Base-by-base conservation (phyloP, 2,888 invertebrate species). In the Pyrrhia umbra region DNA sequence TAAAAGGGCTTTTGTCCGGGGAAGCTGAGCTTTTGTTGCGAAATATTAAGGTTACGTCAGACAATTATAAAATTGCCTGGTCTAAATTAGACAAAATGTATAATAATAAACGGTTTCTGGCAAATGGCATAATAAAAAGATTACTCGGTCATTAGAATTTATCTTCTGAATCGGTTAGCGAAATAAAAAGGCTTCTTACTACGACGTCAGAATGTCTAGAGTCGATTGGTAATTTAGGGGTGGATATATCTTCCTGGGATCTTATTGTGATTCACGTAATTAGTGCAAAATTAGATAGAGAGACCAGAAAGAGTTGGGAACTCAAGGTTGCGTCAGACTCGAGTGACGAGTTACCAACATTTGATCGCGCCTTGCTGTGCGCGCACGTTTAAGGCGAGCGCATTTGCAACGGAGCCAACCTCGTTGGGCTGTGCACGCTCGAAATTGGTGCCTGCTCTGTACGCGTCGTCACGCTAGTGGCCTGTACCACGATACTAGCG, bases 1-100 rank as follows among this genome's bases (percentile, higher is more conserved):
- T 81, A 3, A 81, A 78, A 10, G 55, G 61, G 0, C 40, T 73
- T 43, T 16, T 78, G 8, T 37, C 61, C 0, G 79, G 78, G 2
- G 81, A 82, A 18, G 79, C 78, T 2, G 79, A 83, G 23, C 73
- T 66, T 21, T 25, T 80, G 0, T 20, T 80, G 1, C 20, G 75
- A 9, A 64, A 77, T 25, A 49, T 72, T 1, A 56, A 63, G 0
- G 59, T 76, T 2, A 71, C 73, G 0, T 37, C 42, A 0, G 65
- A 49, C 3, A 82, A 69, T 49, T 80, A 79, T 52, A 40, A 5
- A 4, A 16, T n/a, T 13, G 65, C 68, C 30, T 80, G 78, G 82
- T 25, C 50, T 15, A 30, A 60, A 20, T 56, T 80, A 40, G 52
- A 68, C 6, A 10, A 15, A 1, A 49, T 76, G 9, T 80, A 77